Base-by-base conservation (phyloP, 2,888 invertebrate species). In the Caenorhabditis virilis region DNA sequence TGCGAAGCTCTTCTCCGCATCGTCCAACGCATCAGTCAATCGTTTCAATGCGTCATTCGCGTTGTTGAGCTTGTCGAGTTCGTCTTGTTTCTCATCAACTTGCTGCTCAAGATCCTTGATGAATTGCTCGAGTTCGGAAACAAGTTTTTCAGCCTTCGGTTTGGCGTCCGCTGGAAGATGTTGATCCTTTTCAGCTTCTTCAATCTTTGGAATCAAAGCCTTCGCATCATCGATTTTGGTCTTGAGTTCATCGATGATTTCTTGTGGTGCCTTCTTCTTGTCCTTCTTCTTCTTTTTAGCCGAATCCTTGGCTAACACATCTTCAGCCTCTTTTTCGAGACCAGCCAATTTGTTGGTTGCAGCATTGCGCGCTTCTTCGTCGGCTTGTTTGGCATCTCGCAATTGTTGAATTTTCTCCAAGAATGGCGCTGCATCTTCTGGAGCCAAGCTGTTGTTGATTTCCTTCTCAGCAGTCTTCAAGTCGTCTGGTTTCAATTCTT, bases 1-100 rank as follows among this genome's bases (percentile, higher is more conserved):
- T 3, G 26, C 53, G n/a, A 48, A 16, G 13, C 53, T 18, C 25
- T 48, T 47, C 2, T 47, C 42, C 22, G 51, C 46, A 15, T 54
- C 50, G 35, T 50, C 50, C 6, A 69, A 53, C 20, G 69, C 61
- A 46, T 53, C 58, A 18, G 53, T 39, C 5, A 66, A 53, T 9
- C 51, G 46, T 20, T 49, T 35, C 27, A 54, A 7, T 4, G 41
- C 47, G 16, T 47, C 51, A 23, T 43, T 33, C 25, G 50, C 50
- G 27, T 61, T 61, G 26, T 7, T 46, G 35, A 7, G 54, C 47
- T 43, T 30, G 5, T 54, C 46, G 5, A 26, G 15, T 13, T 54
- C 54, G 22, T 30, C 43, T 35, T 22, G 18, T 16, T 46, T 43
- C 36, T 45, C 35, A 13, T 9, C 33, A n/a, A 36, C n/a, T 33